Base-by-base conservation (phyloP, 2,888 invertebrate genomes). In the Hypomecis punctinalis region DNA sequence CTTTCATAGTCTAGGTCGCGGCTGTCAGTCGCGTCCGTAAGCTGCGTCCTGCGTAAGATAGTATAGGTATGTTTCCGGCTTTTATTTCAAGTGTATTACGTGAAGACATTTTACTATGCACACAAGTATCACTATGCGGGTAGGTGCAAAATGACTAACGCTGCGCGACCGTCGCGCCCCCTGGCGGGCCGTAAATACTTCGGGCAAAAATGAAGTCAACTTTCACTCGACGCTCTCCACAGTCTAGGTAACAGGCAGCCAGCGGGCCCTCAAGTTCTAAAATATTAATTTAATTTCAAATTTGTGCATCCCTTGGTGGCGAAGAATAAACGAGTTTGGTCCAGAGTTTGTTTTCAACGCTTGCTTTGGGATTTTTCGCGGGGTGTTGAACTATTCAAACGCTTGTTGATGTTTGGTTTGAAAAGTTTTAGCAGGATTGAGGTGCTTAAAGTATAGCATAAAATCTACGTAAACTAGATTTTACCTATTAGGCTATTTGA, bases 171-270 rank as follows among this genome's bases (percentile, higher is more conserved):
- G 71, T 64, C 71, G 61, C 74, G 66, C 73, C 77, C 82, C 77
- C 73, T 51, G 78, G 78, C 71, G 81, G 63, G 69, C 68, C 73
- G 75, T 86, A 83, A 82, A 83, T 81, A 78, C 73, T 64, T 71
- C 67, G 72, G 59, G 76, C 76, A 79, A 83, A 83, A 82, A 82
- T 81, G 78, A 82, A 82, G 80, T 79, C 78, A 71, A 80, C 77
- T 80, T 82, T 82, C 79, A 79, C 80, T 80, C 77, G 42, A 37
- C 13, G 72, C 71, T 75, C 61, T 69, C 65, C 60, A 67, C 55
- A 47, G 67, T 70, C 61, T 71, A 72, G 62, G 68, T 71, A 69
- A 73, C 58, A 56, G 63, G 63, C 66, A 67, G 52, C 57, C 60
- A 69, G 61, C 66, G 66, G 62, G 60, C 52, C 52, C 40, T 61